Percentiles rank a stretch among this genome's conserved stretches.
These are phyloP conservation scores for Silurus meridionalis DNA, from an alignment of 2,113 vertebrate genomes.

Conservation along the genomic window DNA sequence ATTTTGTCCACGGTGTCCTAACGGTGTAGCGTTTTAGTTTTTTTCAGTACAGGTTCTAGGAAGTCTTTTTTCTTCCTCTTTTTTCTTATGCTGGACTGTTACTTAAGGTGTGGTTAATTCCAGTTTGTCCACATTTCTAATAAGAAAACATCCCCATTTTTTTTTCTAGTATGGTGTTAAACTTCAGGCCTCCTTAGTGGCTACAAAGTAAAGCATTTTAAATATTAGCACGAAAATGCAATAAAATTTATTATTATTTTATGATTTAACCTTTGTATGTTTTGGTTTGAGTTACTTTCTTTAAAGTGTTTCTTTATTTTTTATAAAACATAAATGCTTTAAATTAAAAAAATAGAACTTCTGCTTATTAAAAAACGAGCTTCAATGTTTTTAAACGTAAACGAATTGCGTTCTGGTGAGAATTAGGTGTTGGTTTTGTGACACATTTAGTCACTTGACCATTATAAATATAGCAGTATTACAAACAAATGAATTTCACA, in stretches of 20 bases:
- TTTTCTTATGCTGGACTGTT: neutral
- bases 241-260: neutral
- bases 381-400: no score
- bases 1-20: neutral
- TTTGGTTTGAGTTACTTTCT: neutral
- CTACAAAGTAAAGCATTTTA: neutral
- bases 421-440: neutral
- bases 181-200: neutral
- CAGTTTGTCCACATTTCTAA: conserved; percentile 40
- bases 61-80: neutral
- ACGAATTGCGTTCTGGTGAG: neutral
- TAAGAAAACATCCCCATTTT: no score
- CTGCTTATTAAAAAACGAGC: no score
- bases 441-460: neutral
- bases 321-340: no score
- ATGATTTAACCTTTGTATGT: neutral
- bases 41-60: no score
- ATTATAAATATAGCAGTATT: neutral
- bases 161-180: neutral
- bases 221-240: neutral
- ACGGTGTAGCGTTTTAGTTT: neutral
- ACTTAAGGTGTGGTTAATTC: conserved; percentile 33
- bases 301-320: no score
- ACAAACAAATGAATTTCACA: neutral
- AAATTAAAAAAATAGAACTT: no score